These are phyloP conservation scores for Pharmacophagus antenor DNA, from an alignment of 2,888 invertebrate genomes.

Conservation along the genomic window DNA sequence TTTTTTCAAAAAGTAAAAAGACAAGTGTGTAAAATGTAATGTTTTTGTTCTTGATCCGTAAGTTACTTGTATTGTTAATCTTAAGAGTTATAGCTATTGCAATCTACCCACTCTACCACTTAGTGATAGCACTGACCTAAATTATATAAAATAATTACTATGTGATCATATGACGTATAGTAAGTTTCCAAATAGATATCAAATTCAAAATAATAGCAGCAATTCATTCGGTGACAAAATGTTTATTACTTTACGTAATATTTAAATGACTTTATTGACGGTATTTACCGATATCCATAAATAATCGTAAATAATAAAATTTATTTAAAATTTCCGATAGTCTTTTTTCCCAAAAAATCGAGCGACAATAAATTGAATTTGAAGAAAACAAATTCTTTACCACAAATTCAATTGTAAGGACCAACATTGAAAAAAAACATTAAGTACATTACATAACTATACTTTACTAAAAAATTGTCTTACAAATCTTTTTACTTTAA, in stretches of 20 bases:
- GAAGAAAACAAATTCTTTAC: neutral
- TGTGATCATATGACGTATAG: neutral
- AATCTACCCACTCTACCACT: no score
- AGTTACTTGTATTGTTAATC: no score
- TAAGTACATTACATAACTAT: no score
- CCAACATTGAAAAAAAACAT: no score
- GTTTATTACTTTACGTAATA: conserved; percentile 6
- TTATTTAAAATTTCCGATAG: neutral
- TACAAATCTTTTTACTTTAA: neutral
- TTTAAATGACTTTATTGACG: neutral
- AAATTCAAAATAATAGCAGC: conserved; percentile 8
- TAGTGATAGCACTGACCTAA: neutral
- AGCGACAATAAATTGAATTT: neutral
- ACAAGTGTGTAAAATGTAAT: no score
- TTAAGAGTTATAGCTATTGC: no score
- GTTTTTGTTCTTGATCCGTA: no score
- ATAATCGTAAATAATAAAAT: no score
- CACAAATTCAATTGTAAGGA: no score
- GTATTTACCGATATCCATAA: neutral
- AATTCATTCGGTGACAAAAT: conserved; percentile 1
- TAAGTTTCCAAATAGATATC: conserved; percentile 3
- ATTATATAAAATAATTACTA: neutral
- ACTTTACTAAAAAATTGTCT: neutral
- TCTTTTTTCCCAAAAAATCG: neutral
- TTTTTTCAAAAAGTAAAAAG: no score